phyloP scores from a whole-genome alignment of 1,140 invertebrate species.

The Metopolophium dirhodum region DNA sequence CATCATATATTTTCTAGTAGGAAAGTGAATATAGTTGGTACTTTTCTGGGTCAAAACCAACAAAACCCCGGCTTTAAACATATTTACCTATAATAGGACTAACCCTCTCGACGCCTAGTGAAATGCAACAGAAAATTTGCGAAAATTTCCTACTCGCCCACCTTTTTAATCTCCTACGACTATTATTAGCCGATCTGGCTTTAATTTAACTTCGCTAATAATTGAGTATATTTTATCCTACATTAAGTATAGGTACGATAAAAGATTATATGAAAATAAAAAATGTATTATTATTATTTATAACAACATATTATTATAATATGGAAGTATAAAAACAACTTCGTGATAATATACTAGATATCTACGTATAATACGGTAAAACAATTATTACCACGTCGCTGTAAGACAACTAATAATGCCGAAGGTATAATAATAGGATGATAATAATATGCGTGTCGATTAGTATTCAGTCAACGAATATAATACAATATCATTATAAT shows the following conservation, averaged over 20 bases:
- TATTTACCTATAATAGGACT: no score
- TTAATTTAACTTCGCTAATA: neutral
- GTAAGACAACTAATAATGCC: neutral
- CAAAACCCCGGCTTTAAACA: no score
- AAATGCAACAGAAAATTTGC: no score
- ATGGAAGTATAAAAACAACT: neutral
- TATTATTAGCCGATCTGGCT: no score
- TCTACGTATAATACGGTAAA: neutral
- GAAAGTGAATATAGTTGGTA: no score
- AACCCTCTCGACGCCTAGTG: no score
- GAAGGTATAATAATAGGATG: neutral
- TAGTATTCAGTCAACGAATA: neutral
- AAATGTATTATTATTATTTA: neutral
- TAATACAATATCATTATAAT: neutral
- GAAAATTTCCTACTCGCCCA: no score
- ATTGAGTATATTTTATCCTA: neutral
- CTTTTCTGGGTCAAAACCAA: no score
- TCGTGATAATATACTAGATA: neutral
- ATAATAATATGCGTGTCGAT: neutral
- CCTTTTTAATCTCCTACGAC: neutral
- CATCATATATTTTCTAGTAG: no score
- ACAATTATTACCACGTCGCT: neutral
- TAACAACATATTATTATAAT: neutral
- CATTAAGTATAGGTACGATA: neutral
- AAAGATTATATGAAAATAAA: neutral